A percentile compares a stretch with the other conserved stretches of the same genome.
Conservation (phyloP, 2,113 vertebrate genomes). For the Dipodomys stephensi region DNA sequence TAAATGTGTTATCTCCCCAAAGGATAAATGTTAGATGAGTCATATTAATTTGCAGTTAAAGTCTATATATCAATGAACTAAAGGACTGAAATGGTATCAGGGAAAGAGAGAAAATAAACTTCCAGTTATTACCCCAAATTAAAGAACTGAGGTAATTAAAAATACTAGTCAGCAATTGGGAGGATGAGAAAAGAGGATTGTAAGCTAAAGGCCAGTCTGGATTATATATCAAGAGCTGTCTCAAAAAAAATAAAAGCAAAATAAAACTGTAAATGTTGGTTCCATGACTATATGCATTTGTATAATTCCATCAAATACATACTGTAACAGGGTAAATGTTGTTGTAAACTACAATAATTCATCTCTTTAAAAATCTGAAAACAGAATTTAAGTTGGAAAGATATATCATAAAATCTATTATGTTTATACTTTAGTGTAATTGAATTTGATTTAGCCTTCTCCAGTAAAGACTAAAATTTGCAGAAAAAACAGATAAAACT, state of each 20-base stretch:
- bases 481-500: not conserved
- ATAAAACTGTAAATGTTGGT: not conserved
- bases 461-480: conserved; percentile 19
- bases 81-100: conserved; percentile 20
- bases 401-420: conserved; percentile 17
- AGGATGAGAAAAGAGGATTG: no score
- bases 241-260: no score
- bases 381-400: conserved; percentile 1
- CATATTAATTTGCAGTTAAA: conserved; percentile 50
- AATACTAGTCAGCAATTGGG: not conserved
- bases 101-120: conserved; percentile 23
- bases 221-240: no score
- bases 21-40: conserved; percentile 65
- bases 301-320: not conserved
- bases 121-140: not conserved
- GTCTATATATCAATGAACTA: conserved; percentile 52
- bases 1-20: conserved; percentile 61
- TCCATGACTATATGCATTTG: not conserved
- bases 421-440: not conserved
- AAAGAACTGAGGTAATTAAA: not conserved
- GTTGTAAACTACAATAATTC: conserved; percentile 30
- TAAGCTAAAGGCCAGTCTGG: no score
- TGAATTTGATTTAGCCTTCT: conserved; percentile 43
- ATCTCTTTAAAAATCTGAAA: conserved; percentile 28
- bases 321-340: conserved; percentile 25